Conservation (phyloP, 2,888 invertebrate genomes). For the Icerya purchasi region DNA sequence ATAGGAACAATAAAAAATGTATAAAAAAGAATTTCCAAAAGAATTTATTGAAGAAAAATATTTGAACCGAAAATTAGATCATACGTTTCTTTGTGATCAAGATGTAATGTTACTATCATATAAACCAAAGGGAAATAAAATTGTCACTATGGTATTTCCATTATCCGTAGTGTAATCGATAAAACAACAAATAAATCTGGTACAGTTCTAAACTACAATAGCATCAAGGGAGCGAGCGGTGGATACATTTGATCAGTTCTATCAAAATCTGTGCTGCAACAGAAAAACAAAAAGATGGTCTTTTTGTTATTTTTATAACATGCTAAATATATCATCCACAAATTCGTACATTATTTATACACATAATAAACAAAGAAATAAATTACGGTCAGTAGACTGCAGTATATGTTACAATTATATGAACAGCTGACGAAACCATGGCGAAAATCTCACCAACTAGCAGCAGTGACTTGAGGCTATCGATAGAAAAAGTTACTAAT, state of each 20-base stretch:
- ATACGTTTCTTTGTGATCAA: background rate
- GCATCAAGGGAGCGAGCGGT: background rate
- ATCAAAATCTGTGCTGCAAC: background rate
- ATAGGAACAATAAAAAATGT: background rate
- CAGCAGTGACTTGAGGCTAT: background rate
- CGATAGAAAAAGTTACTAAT: background rate
- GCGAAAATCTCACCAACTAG: background rate
- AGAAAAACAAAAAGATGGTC: background rate
- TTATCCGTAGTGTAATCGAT: background rate
- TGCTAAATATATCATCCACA: background rate
- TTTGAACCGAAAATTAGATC: background rate
- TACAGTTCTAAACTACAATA: background rate
- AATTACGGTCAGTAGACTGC: background rate
- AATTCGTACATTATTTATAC: background rate
- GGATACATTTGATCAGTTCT: background rate
- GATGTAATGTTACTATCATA: background rate
- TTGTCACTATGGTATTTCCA: background rate
- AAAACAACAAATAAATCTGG: background rate
- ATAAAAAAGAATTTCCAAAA: conserved; percentile 1
- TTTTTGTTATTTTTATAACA: background rate
- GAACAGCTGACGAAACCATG: background rate
- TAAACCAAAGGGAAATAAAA: background rate
- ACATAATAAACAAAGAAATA: background rate
- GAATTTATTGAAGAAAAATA: background rate
- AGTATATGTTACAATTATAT: background rate